Percentiles rank a stretch among this genome's conserved stretches.
Conservation (phyloP, 53 echinoderm and acorn worm species). For the Mesocentrotus franciscanus region DNA sequence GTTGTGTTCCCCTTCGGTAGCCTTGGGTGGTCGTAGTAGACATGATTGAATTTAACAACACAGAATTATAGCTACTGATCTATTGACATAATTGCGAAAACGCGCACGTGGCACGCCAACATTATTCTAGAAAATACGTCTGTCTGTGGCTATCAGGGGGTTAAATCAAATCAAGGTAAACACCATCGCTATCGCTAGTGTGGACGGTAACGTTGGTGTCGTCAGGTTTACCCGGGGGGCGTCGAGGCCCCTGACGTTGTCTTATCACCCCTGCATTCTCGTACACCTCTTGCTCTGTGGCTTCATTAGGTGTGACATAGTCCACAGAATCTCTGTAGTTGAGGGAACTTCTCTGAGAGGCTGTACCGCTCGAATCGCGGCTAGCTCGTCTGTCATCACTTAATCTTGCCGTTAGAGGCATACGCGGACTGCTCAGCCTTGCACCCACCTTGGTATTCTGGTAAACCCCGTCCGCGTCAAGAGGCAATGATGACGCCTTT, state of each 20-base stretch:
- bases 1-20: too few species aligned
- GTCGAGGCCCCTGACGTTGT: not conserved
- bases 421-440: not conserved
- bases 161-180: constrained; percentile 27
- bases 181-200: not conserved
- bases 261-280: not conserved
- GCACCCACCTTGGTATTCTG: not conserved
- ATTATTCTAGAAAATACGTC: too few species aligned
- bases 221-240: not conserved
- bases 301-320: constrained; percentile 12
- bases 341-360: not conserved
- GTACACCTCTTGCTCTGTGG: constrained; percentile 7
- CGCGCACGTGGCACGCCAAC: too few species aligned
- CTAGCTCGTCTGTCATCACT: not conserved
- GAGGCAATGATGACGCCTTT: constrained; percentile 13
- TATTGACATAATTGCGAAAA: too few species aligned
- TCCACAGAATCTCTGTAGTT: constrained; percentile 6
- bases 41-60: too few species aligned
- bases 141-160: not conserved
- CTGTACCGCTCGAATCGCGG: not conserved
- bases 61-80: too few species aligned
- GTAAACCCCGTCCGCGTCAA: constrained; percentile 4
- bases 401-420: not conserved
- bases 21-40: too few species aligned
- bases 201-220: not conserved